Base-by-base conservation (phyloP, 1,140 invertebrate genomes). In the Hormaphis cornu region DNA sequence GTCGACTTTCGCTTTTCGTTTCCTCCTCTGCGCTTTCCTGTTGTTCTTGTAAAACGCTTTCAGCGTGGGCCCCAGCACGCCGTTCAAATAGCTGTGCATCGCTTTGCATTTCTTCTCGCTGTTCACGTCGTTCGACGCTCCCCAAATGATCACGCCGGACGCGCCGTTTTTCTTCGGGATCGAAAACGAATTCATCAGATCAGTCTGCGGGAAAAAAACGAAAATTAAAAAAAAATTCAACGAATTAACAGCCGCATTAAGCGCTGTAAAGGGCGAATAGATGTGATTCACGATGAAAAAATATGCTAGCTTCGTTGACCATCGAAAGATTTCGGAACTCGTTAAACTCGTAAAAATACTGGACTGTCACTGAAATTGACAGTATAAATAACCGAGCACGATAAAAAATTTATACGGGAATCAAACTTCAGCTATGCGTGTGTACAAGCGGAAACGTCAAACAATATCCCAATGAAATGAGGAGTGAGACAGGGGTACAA, bases 71-170 rank as follows among this genome's bases (percentile, higher is more conserved):
- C 87, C 88, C 0, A 89, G 73, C 16, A 82, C 76, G 1, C 80
- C 79, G 10, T 83, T 78, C 20, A 88, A 73, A 75, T 88, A 89
- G 20, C 81, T 74, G 54, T 78, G 75, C 5, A 89, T 78, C 12
- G 80, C 74, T 46, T 80, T 69, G 75, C 88, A 89, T 73, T 87
- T 87, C 7, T 76, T 74, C 74, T 81, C 79, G 1, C 80, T 84
- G 72, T 87, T 85, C 0, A 88, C 82, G 72, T 90, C 87, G 56
- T 81, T 81, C 2, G 85, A 87, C 71, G 86, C 86, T 9, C 88
- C 88, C 88, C 88, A 90, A 44, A 90, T 80, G 4, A 90, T 82
- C 6, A 85, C 75, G 1, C 87, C 87, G 71, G 83, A 79, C 5
- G 83, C 81, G 7, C 83, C 80, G 10, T 79, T 80, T 53, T 78